Percentiles rank a stretch among this genome's conserved stretches.
These are phyloP conservation scores for Abrostola tripartita DNA, from an alignment of 2,888 invertebrate genomes.

Conservation along the genomic window DNA sequence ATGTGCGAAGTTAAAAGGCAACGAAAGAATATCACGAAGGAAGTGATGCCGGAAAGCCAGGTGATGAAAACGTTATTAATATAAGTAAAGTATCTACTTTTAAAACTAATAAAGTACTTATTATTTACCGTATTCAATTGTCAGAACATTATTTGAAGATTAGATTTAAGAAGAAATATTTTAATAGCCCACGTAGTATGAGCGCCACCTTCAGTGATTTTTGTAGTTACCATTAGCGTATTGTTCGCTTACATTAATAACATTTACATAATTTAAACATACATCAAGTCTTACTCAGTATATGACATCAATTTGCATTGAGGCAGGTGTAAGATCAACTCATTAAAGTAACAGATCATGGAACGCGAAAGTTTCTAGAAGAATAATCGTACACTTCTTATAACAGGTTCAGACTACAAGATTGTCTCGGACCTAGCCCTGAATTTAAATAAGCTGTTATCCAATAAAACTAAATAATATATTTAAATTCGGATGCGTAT, in stretches of 20 bases:
- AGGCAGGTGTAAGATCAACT: not conserved
- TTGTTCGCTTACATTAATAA: conserved; percentile 4
- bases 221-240: not conserved
- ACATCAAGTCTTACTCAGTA: conserved; percentile 1
- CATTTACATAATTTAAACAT: conserved; percentile 1
- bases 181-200: not conserved
- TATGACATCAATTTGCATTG: not conserved
- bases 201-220: not conserved
- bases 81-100: no score
- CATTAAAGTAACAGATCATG: no score
- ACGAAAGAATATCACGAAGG: no score
- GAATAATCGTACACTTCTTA: not conserved
- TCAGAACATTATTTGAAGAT: not conserved
- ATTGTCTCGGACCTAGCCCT: conserved; percentile 24
- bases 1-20: no score
- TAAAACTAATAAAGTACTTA: no score
- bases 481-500: conserved; percentile 36
- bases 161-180: not conserved
- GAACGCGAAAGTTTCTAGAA: no score
- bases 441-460: conserved; percentile 43
- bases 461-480: conserved; percentile 31
- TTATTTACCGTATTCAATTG: no score
- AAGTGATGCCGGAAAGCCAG: no score
- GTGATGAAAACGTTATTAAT: no score
- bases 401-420: conserved; percentile 11